Percentiles rank a stretch among this genome's conserved stretches.
Evolutionary conservation across 2,888 invertebrate genomes (phyloP).

Genomic region (Lamproptera curius): DNA sequence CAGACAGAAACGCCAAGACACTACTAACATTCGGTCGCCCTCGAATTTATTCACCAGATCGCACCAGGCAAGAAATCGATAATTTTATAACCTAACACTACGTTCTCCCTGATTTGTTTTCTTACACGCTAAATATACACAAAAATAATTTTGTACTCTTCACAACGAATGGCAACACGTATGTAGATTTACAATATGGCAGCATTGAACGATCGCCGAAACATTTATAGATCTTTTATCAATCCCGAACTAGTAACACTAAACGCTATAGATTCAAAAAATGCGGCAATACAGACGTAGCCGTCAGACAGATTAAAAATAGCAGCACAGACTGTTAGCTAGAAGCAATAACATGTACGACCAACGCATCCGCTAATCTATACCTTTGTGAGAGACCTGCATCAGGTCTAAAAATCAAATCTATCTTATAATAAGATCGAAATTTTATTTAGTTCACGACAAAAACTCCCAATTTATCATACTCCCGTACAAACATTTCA

Average conservation of each 20-base stretch:
- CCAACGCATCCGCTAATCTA: constrained; percentile 10
- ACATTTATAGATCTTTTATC: constrained; percentile 24
- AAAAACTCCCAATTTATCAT: not conserved
- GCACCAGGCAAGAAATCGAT: constrained; percentile 67
- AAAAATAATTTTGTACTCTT: constrained; percentile 78
- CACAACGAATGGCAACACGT: constrained; percentile 71
- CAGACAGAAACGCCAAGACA: constrained; percentile 25
- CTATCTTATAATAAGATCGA: constrained; percentile 4
- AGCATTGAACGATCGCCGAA: constrained; percentile 55
- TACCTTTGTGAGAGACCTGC: constrained; percentile 26
- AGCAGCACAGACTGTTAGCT: constrained; percentile 16
- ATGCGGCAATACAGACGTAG: constrained; percentile 7
- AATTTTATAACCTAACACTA: constrained; percentile 65
- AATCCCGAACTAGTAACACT: constrained; percentile 31
- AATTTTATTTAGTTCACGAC: not conserved
- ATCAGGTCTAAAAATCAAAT: constrained; percentile 27
- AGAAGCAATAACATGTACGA: constrained; percentile 16
- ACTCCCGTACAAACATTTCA: too few relatives aligned
- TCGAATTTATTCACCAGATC: constrained; percentile 43
- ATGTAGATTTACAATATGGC: constrained; percentile 51
- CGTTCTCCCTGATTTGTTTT: constrained; percentile 75
- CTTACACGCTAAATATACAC: constrained; percentile 74
- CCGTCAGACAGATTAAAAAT: constrained; percentile 15
- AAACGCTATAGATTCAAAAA: constrained; percentile 20
- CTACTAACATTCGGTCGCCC: constrained; percentile 30